These are phyloP conservation scores for Stomatorhinus walkeri DNA, from an alignment of 2,797 vertebrate species.

Conservation along the genomic window DNA sequence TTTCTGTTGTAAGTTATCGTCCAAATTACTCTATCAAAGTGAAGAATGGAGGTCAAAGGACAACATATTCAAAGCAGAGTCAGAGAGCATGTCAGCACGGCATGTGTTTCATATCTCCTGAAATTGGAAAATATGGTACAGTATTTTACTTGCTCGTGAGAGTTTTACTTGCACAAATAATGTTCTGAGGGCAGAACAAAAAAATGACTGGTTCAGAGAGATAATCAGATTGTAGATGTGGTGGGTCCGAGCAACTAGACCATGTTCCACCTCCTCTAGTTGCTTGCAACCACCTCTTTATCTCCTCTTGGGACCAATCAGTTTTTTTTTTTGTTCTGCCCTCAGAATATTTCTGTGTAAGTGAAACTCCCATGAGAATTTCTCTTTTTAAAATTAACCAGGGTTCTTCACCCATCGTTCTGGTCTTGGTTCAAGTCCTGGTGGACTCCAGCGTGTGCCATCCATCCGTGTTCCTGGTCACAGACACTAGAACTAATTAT, in stretches of 20 bases:
- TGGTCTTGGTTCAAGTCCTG: neutral
- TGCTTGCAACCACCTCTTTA: neutral
- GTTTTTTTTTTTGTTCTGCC: neutral
- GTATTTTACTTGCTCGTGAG: neutral
- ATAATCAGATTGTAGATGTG: neutral
- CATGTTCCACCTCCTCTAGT: neutral
- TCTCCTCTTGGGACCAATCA: neutral
- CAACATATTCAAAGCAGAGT: neutral
- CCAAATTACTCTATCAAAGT: neutral
- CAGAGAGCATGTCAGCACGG: neutral
- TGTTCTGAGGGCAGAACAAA: neutral
- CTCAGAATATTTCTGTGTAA: neutral
- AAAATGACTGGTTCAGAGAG: neutral
- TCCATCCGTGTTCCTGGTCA: neutral
- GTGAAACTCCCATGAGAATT: neutral
- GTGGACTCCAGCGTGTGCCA: neutral
- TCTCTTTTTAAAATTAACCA: neutral
- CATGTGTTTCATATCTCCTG: constrained; percentile 2
- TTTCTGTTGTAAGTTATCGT: neutral
- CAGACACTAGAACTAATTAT: neutral
- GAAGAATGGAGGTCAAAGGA: neutral
- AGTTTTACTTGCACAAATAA: neutral
- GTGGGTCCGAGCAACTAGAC: neutral
- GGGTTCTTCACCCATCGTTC: neutral
- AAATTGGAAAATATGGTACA: neutral